phyloP scores from a whole-genome alignment of 2,113 vertebrate species.

The Plecotus auritus region DNA sequence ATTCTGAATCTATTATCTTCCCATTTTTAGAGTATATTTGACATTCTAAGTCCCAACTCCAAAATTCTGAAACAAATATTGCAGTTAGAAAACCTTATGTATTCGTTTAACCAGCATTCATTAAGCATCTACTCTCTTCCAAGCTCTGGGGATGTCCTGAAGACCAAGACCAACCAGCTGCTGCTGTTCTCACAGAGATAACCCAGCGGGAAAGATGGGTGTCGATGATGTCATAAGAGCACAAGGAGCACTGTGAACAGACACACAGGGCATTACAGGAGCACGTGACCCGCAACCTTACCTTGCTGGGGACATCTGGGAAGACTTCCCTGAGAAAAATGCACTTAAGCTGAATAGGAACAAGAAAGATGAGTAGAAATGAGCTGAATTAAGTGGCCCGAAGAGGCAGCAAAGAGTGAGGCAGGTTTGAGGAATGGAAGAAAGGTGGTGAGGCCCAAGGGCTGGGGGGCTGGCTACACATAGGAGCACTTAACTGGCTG shows the following conservation, averaged over 20 bases:
- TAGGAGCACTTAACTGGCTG: neutral
- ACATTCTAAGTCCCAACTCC: neutral
- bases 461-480: neutral
- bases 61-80: neutral
- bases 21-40: neutral
- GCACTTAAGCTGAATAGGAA: neutral
- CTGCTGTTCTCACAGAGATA: neutral
- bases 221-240: too few species aligned
- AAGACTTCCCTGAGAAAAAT: neutral
- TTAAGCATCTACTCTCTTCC: neutral
- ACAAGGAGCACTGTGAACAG: neutral
- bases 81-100: neutral
- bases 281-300: rapidly evolving
- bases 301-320: neutral
- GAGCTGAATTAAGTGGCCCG: neutral
- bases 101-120: neutral
- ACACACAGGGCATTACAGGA: neutral
- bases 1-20: neutral
- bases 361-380: neutral
- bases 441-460: neutral
- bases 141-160: neutral
- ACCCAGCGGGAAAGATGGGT: neutral
- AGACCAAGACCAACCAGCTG: neutral
- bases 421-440: neutral
- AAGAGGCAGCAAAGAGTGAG: neutral